Conservation (phyloP, 2,888 invertebrate genomes). For the Drosophila anomelani region DNA sequence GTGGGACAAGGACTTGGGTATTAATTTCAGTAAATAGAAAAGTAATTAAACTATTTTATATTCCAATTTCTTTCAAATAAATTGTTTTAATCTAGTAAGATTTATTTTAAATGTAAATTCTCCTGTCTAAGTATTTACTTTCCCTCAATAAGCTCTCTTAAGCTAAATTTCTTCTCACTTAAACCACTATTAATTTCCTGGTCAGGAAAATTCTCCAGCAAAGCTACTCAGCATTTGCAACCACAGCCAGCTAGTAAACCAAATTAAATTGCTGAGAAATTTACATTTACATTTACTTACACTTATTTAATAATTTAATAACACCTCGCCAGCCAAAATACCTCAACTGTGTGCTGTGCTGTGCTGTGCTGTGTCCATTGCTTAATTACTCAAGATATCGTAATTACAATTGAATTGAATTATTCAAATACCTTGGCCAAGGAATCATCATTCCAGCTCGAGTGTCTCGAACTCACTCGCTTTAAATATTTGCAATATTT, state of each 20-base stretch:
- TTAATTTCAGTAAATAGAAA: neutral
- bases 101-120: neutral
- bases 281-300: neutral
- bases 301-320: slow-evolving; percentile 36
- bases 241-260: slow-evolving; percentile 20
- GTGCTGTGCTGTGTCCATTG: slow-evolving; percentile 10
- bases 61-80: neutral
- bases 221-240: neutral
- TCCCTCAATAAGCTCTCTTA: neutral
- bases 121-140: neutral
- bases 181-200: slow-evolving; percentile 3
- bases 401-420: slow-evolving; percentile 48
- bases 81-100: too few relatives aligned
- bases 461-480: slow-evolving; percentile 22
- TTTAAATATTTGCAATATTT: slow-evolving; percentile 60
- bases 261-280: slow-evolving; percentile 14
- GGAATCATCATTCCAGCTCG: neutral
- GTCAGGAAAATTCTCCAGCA: neutral
- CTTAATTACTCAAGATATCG: slow-evolving; percentile 45
- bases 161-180: too few relatives aligned
- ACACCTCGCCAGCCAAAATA: slow-evolving; percentile 16
- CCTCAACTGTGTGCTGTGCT: slow-evolving; percentile 1
- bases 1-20: too few relatives aligned
- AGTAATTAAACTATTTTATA: neutral
- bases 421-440: slow-evolving; percentile 36